Base-by-base conservation (phyloP, 1,140 invertebrate genomes). In the Aphaenogaster ashmeadi region DNA sequence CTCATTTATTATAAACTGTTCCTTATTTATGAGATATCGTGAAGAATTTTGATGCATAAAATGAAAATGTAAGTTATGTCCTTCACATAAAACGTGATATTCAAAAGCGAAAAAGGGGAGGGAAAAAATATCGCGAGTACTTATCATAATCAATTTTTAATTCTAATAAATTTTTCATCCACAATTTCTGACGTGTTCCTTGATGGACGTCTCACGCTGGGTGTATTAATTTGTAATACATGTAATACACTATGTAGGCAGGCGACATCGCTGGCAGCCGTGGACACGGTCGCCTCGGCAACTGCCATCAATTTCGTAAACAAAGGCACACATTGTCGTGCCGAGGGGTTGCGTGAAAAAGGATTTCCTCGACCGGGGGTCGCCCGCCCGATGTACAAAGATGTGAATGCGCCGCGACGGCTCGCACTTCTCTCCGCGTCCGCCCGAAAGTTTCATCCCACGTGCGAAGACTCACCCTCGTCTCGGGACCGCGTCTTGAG, bases 241-340 rank as follows among this genome's bases (percentile, higher is more conserved):
- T 60, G 21, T 21, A 27, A 21, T 27, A 27, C 27, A 27, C 27
- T 33, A 36, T 64, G 33, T 69, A 88, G 21, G 84, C 75, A 88
- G 21, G 84, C 75, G 36, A 81, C 58, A 21, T 88, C 62, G 79
- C 88, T 87, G 72, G 83, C 75, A 83, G 52, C 77, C 83, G 83
- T 88, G 87, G 72, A 88, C 81, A 81, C 81, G 62, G 92, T 94
- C 71, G 91, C 89, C 94, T 58, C 91, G 89, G 93, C 86, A 94
- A 95, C 94, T 77, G 74, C 18, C 52, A 67, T 84, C 88, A 91
- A 91, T 92, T 88, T 69, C 87, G 91, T 79, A 93, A 94, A 94
- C 92, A 94, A 91, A 93, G 84, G 88, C 11, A 74, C 90, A 81
- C 87, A 92, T 91, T 89, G 88, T 91, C 91, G 90, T 90, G 91